Base-by-base conservation (phyloP, 2,888 invertebrate genomes). In the Melanostoma mellinum region DNA sequence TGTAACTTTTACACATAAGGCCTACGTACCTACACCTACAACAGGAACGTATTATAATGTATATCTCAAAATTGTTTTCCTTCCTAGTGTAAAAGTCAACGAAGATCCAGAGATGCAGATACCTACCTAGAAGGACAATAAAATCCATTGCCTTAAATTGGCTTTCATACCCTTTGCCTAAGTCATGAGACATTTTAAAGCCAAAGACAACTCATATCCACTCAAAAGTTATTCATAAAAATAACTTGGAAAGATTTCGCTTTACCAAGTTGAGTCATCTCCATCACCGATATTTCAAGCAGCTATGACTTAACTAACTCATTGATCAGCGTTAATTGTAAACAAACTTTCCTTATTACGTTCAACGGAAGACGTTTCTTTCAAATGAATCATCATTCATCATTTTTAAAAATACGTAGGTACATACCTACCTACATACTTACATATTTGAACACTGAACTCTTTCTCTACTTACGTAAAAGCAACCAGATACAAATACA, bases 331-430 rank as follows among this genome's bases (percentile, higher is more conserved):
- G 20, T 38, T 40, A 50, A 3, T 3, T 33, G 67, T 67, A 78
- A 81, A 76, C 81, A 81, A 52, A 75, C 69, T 74, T 58, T 69
- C 55, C 67, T 71, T 75, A 71, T 72, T 75, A 76, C 67, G 32
- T 44, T 52, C 50, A 6, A 32, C 36, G 20, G 60, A 65, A 50
- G 20, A 53, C 20, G 30, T 52, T 33, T 52, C 35, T 35, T 40
- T 61, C 32, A 10, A 42, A 71, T 77, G 77, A 78, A 60, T 78
- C 78, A 78, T 42, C 56, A 4, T n/a, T 9, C 10, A 4, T 20
- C 50, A 4, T 44, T 44, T 33, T 32, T 58, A 3, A 33, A 6
- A 44, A 33, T 44, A 60, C 60, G 56, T 33, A 20, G 1, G 1
- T 20, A 20, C 20, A 0, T 20, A 1, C 3, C 4, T 20, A 50